Evolutionary conservation across 2,113 vertebrate genomes (phyloP).

Genomic region (Pterocles orientalis): DNA sequence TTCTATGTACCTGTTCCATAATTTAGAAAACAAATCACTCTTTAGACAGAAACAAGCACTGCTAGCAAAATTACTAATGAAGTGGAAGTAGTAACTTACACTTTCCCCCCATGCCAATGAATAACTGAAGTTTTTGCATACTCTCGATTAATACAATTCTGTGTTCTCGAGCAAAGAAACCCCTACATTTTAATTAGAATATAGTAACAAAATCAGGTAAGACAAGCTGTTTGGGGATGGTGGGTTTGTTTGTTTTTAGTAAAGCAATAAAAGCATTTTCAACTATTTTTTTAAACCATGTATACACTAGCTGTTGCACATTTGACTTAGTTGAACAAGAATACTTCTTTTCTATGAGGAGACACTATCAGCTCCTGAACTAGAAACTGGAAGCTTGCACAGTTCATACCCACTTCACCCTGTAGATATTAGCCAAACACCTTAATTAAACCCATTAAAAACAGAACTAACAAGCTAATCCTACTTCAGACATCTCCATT

Average conservation of each 20-base stretch:
- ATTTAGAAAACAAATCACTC: background rate
- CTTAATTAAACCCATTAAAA: background rate
- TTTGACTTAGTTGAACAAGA: too few species aligned
- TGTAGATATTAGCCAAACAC: background rate
- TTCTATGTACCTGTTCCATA: background rate
- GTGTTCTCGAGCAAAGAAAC: background rate
- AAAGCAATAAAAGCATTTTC: background rate
- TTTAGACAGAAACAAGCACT: background rate
- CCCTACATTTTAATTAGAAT: background rate
- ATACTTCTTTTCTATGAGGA: too few species aligned
- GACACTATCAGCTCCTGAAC: background rate
- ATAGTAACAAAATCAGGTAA: background rate
- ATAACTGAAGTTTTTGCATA: background rate
- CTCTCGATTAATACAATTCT: background rate
- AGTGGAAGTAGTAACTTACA: background rate
- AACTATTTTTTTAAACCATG: background rate
- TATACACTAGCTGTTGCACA: background rate
- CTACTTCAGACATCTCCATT: background rate
- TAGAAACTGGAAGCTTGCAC: background rate
- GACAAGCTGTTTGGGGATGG: background rate
- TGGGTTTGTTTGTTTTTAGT: background rate
- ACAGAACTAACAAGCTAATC: background rate
- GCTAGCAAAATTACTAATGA: background rate
- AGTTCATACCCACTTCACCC: background rate
- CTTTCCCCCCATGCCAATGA: background rate